These are phyloP conservation scores for Sinocyclocheilus maitianheensis DNA, from an alignment of 2,113 vertebrate species.

Conservation along the genomic window DNA sequence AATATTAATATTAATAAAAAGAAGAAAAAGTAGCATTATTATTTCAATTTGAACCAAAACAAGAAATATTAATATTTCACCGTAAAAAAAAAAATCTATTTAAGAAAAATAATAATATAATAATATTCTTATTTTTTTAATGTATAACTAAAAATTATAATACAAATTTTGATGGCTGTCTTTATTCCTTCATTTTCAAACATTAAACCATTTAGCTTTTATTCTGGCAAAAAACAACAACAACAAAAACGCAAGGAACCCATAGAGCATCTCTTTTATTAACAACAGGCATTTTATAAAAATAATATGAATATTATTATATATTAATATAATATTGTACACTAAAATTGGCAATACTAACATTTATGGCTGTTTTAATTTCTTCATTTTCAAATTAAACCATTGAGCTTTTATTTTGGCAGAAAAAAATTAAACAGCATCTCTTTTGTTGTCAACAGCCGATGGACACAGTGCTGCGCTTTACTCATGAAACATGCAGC, in stretches of 20 bases:
- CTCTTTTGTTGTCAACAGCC: not conserved
- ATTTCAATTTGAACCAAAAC: not conserved
- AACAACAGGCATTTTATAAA: not conserved
- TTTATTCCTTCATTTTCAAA: not conserved
- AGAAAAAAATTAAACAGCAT: not conserved
- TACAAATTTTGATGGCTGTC: too few relatives aligned
- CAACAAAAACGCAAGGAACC: not conserved
- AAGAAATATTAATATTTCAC: not conserved
- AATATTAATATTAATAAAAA: not conserved
- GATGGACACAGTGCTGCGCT: not conserved
- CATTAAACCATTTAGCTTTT: not conserved
- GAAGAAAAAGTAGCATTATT: too few relatives aligned
- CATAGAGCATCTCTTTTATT: not conserved
- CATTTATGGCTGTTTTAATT: not conserved
- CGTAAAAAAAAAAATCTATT: too few relatives aligned
- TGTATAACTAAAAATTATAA: too few relatives aligned
- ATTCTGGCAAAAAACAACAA: not conserved
- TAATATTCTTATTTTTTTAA: too few relatives aligned
- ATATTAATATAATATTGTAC: too few relatives aligned
- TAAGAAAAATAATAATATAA: too few relatives aligned
- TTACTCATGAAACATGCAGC: not conserved
- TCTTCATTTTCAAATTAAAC: not conserved
- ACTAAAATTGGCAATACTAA: too few relatives aligned
- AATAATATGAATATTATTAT: too few relatives aligned
- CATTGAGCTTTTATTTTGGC: not conserved